Base-by-base conservation (phyloP, 2,888 invertebrate genomes). In the Drepanosiphum platanoidis region DNA sequence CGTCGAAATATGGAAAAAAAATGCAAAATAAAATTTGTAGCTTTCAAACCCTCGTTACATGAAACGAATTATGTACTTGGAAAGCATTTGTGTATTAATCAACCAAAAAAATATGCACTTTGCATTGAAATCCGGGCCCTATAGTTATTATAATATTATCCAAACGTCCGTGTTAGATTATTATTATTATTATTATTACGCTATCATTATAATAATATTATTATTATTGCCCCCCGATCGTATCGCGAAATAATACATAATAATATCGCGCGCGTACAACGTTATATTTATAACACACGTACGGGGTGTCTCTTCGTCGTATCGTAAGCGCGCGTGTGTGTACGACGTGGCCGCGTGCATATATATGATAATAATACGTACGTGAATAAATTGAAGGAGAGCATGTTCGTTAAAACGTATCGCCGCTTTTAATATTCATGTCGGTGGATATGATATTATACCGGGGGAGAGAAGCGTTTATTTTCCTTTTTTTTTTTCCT, bases 301-400 rank as follows among this genome's bases (percentile, higher is more conserved):
- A 8, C 74, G 27, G 4, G 9, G 46, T 32, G 30, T 42, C 15
- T 66, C 36, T 36, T 11, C 22, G 32, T n/a, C n/a, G n/a, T n/a
- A n/a, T n/a, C n/a, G n/a, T n/a, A n/a, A n/a, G 15, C 36, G 61
- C 27, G 27, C 18, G 52, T 52, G 22, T 39, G 9, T 18, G 52
- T 52, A 52, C 22, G 13, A n/a, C n/a, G 4, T 18, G 52, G 5
- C 46, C 46, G 18, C 18, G n/a, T 18, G 7, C 52, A 18, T 2
- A 52, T 52, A 22, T 15, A 46, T 46, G 22, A 52, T 46, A 15
- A 2, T n/a, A 0, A 42, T 68, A 34, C 13, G 30, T 58, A 74
- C 86, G 72, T 70, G 87, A 74, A 86, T 84, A 79, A 32, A 81
- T 71, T 39, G 71, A 58, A 81, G 27, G 36, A 71, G 36, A n/a